Evolutionary conservation across 2,888 invertebrate species (phyloP).

Genomic region (Eulithis testata): DNA sequence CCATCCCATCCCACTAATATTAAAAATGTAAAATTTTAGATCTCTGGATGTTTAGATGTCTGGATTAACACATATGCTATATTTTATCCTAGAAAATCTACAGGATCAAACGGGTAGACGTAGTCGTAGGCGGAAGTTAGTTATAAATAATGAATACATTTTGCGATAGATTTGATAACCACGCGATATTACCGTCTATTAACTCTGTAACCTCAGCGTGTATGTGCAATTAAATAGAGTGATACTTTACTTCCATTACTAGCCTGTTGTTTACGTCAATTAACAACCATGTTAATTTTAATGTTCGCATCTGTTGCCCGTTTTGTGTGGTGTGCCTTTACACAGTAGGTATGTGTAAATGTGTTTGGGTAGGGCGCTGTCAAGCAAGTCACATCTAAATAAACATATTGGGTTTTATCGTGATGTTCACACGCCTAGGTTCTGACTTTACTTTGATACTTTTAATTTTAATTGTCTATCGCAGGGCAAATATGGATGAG

Average conservation of each 20-base stretch:
- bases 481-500: too few species aligned
- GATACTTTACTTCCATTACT: constrained; percentile 83
- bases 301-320: constrained; percentile 63
- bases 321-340: constrained; percentile 54
- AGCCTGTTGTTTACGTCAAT: constrained; percentile 80
- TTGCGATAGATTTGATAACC: constrained; percentile 64
- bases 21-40: too few species aligned
- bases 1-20: too few species aligned
- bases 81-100: too few species aligned
- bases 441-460: too few species aligned
- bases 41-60: too few species aligned
- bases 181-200: constrained; percentile 80
- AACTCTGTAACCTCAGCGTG: constrained; percentile 80
- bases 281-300: constrained; percentile 77
- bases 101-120: too few species aligned
- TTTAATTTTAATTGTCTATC: too few species aligned
- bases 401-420: too few species aligned
- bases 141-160: constrained; percentile 47
- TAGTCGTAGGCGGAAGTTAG: too few species aligned
- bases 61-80: too few species aligned
- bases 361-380: constrained; percentile 24
- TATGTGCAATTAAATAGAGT: constrained; percentile 82
- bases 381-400: neutral
- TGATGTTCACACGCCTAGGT: too few species aligned
- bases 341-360: constrained; percentile 44